These are phyloP conservation scores for Champsocephalus esox DNA, from an alignment of 2,797 vertebrate species.

Conservation along the genomic window DNA sequence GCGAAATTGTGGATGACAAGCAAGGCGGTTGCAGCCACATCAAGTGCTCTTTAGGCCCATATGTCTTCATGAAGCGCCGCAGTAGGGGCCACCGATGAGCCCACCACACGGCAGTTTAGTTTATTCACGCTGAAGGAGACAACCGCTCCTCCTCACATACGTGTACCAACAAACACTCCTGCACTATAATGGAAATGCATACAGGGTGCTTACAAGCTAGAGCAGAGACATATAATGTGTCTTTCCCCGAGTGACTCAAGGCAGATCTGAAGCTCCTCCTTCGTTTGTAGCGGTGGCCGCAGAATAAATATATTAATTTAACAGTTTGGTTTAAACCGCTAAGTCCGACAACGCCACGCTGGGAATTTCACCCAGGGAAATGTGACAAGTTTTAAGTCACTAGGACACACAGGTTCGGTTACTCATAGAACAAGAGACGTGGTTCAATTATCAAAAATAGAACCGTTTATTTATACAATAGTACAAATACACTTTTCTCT, in stretches of 20 bases:
- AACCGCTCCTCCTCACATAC: conserved; percentile 18
- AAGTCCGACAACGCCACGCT: too few relatives aligned
- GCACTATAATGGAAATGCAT: neutral
- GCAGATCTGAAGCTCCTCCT: neutral
- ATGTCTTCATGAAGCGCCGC: conserved; percentile 89
- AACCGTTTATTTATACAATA: too few relatives aligned
- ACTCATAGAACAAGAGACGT: too few relatives aligned
- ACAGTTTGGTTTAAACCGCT: too few relatives aligned
- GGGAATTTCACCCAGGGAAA: too few relatives aligned
- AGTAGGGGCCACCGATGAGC: conserved; percentile 82
- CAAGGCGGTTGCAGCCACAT: conserved; percentile 87
- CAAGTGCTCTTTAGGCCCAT: conserved; percentile 89
- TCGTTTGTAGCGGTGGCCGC: neutral
- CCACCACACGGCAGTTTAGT: conserved; percentile 68
- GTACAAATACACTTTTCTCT: too few relatives aligned
- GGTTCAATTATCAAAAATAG: too few relatives aligned
- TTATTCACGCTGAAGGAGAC: conserved; percentile 65
- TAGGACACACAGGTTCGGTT: too few relatives aligned
- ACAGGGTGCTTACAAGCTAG: neutral
- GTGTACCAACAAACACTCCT: conserved; percentile 7
- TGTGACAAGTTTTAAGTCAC: too few relatives aligned
- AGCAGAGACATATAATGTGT: neutral
- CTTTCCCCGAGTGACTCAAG: neutral
- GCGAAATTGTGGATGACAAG: conserved; percentile 94
- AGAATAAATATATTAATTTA: too few relatives aligned